Evolutionary conservation across 1,140 invertebrate species (phyloP), one percentile per base, ranked within the genome.

Genomic region (Pteromalus puparum): DNA sequence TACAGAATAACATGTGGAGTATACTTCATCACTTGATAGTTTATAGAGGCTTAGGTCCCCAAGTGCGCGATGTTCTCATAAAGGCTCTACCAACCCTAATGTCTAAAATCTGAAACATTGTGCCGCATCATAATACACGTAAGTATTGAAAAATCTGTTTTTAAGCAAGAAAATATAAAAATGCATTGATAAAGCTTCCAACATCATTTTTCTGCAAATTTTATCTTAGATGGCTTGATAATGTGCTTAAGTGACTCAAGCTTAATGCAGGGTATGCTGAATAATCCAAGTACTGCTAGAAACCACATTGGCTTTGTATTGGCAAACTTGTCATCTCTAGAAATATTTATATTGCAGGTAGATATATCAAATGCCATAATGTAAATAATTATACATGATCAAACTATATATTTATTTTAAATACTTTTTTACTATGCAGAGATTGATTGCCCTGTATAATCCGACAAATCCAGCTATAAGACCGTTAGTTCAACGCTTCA

Each of bases 1-100:
- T 94, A 88, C 93, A 95, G 93, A 93, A 94, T n/a, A 93, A 94
- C 82, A 92, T 95, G 24, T 95, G 95, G 94, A 93, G 94, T 86
- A 92, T 95, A 84, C 89, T 95, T 34, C 92, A 94, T 86, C 93
- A 95, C 73, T 91, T 96, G 85, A 93, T 94, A 24, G 93, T 93
- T 68, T 91, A 94, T 68, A 93, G 94, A 86, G 94, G 95, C 77
- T 90, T 96, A 24, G 94, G 94, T 78, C 89, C 94, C 68, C 94
- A 95, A 89, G 93, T 94, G 72, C 90, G 94, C 26, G 93, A 94
- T 73, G 92, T 94, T 38, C 90, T 94, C 75, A 90, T 92, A 82
- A 93, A 90, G 79, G 84, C 90, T 72, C 87, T 92, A 83, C 88
- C 89, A 67, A 89, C 87, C 30, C 90, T 91, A 34, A 87, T 87